Conservation (phyloP, 2,113 vertebrate species). For the Corythornis vintsioides region DNA sequence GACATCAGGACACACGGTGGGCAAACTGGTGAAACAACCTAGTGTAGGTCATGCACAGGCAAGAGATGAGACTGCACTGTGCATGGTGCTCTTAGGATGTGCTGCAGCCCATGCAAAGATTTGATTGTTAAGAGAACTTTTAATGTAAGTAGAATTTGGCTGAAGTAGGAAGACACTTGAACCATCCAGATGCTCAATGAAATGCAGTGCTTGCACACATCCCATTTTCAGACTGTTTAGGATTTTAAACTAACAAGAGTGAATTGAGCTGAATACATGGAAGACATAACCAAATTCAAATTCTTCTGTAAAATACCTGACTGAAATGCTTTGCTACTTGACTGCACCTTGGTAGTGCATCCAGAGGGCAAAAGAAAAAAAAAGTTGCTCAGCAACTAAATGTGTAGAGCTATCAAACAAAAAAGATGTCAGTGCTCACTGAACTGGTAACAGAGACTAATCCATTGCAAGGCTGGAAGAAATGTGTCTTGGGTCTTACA, state of each 20-base stretch:
- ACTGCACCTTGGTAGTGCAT: not conserved
- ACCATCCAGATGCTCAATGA: not conserved
- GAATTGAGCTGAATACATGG: not conserved
- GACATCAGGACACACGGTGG: not conserved
- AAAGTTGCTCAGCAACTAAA: not conserved
- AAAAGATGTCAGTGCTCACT: not conserved
- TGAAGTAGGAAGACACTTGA: not conserved
- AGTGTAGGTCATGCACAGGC: not conserved
- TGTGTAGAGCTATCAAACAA: conserved; percentile 4
- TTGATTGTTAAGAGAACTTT: not conserved
- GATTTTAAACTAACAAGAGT: not conserved
- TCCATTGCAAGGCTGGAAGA: conserved; percentile 7
- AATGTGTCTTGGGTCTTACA: not conserved
- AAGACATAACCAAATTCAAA: not conserved
- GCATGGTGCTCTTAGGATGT: not conserved
- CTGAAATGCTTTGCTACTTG: not conserved
- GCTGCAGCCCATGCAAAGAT: not conserved
- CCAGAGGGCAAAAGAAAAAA: not conserved
- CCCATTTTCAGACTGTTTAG: not conserved
- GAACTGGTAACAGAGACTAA: conserved; percentile 24
- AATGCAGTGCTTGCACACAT: not conserved
- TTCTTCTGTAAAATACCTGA: not conserved
- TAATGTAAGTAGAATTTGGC: not conserved
- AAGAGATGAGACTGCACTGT: not conserved
- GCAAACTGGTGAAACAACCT: not conserved